These are phyloP conservation scores for Muscicapa adusta DNA, from an alignment of 2,113 vertebrate genomes.

Conservation along the genomic window DNA sequence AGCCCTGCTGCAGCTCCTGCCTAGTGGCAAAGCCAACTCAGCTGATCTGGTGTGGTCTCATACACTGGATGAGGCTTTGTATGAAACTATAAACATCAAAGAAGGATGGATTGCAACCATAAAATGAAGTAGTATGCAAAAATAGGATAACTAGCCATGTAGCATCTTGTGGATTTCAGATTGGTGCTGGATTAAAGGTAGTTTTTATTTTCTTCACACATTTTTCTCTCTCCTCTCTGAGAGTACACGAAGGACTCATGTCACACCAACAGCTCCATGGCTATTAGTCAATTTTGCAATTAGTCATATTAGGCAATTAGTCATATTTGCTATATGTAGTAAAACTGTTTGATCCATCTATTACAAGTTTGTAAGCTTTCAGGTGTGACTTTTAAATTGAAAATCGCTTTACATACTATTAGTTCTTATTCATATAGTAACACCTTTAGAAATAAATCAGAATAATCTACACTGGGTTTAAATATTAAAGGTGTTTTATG, in stretches of 20 bases:
- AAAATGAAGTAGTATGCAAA: not conserved
- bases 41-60: rapidly evolving
- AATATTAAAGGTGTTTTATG: not conserved
- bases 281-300: too few species aligned
- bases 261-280: not conserved
- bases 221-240: not conserved
- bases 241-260: not conserved
- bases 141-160: not conserved
- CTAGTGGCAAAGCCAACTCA: not conserved
- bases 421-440: not conserved
- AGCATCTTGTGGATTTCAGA: not conserved
- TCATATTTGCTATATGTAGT: not conserved
- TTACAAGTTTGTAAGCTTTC: not conserved
- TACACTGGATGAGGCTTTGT: not conserved
- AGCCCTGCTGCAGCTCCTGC: not conserved
- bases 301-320: too few species aligned
- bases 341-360: not conserved
- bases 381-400: not conserved
- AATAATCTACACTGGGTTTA: not conserved
- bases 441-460: not conserved
- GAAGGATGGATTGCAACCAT: not conserved
- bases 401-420: not conserved
- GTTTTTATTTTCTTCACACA: not conserved
- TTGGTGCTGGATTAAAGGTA: not conserved
- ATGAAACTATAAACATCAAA: not conserved